Percentiles rank a stretch among this genome's conserved stretches.
Conservation (phyloP, 2,113 vertebrate genomes). For the Xenus cinereus region DNA sequence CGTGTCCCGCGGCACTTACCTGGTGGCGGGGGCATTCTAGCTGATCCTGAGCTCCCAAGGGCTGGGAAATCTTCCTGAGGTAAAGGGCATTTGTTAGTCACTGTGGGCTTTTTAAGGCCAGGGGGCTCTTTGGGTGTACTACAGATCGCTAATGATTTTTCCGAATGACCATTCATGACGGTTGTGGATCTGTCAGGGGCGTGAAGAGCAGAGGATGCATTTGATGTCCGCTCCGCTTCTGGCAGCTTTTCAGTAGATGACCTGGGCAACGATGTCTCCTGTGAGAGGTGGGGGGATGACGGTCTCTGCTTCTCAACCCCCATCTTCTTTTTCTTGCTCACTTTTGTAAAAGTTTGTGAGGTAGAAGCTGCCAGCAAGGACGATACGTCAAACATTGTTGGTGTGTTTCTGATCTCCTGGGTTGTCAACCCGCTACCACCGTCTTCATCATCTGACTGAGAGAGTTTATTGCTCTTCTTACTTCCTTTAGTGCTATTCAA, state of each 20-base stretch:
- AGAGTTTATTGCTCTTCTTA: constrained; percentile 57
- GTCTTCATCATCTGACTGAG: constrained; percentile 71
- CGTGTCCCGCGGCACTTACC: constrained; percentile 60
- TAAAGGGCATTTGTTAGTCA: constrained; percentile 60
- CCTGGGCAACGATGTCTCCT: neutral
- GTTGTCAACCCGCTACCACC: constrained; percentile 53
- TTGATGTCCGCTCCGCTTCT: constrained; percentile 67
- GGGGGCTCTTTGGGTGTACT: constrained; percentile 69
- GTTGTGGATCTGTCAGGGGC: neutral
- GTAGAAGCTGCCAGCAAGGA: constrained; percentile 80
- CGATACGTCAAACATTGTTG: constrained; percentile 87
- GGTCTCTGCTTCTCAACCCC: constrained; percentile 70
- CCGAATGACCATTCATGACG: constrained; percentile 79
- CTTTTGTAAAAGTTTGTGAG: constrained; percentile 74
- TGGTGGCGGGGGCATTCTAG: constrained; percentile 93
- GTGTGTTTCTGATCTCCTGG: constrained; percentile 80
- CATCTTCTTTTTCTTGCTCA: constrained; percentile 87
- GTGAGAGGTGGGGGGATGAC: neutral
- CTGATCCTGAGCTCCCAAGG: constrained; percentile 76
- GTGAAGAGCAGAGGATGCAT: neutral
- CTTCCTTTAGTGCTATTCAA: constrained; percentile 61
- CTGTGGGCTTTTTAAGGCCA: constrained; percentile 70
- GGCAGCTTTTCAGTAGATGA: constrained; percentile 74
- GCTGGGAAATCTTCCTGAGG: constrained; percentile 92
- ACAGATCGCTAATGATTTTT: constrained; percentile 56